These are phyloP conservation scores for Drosophila tropicalis DNA, from an alignment of 1,140 invertebrate genomes.

Conservation along the genomic window DNA sequence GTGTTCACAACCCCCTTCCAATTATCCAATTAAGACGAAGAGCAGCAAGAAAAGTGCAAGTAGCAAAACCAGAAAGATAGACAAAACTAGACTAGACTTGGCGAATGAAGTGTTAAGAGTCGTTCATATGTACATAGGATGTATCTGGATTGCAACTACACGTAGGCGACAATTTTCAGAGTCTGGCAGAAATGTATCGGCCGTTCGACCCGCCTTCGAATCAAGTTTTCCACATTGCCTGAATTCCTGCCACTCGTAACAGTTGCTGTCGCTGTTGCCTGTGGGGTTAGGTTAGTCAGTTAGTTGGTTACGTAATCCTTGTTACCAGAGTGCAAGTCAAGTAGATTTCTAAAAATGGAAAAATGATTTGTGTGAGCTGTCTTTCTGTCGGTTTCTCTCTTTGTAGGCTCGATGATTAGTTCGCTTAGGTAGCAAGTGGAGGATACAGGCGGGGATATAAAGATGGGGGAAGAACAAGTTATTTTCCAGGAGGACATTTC, in stretches of 20 bases:
- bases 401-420: conserved; percentile 4
- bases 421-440: neutral
- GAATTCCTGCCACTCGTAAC: conserved; percentile 17
- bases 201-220: conserved; percentile 30
- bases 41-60: conserved; percentile 12
- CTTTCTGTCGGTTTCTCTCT: neutral
- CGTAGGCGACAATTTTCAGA: conserved; percentile 43
- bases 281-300: conserved; percentile 56
- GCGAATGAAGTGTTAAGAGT: conserved; percentile 69
- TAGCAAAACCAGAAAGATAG: neutral
- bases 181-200: neutral
- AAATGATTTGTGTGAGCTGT: conserved; percentile 61
- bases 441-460: neutral
- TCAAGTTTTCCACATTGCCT: conserved; percentile 53
- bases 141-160: conserved; percentile 38
- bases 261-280: conserved; percentile 14
- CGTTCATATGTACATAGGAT: conserved; percentile 50
- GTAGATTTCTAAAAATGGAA: conserved; percentile 74
- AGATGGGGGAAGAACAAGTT: neutral
- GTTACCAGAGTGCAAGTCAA: conserved; percentile 58
- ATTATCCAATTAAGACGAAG: neutral
- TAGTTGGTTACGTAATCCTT: conserved; percentile 59
- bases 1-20: neutral
- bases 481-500: conserved; percentile 28
- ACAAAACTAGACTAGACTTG: conserved; percentile 8